Percentiles rank a stretch among this genome's conserved stretches.
Evolutionary conservation across 2,113 vertebrate species (phyloP).

Genomic region (Sclerurus mexicanus): DNA sequence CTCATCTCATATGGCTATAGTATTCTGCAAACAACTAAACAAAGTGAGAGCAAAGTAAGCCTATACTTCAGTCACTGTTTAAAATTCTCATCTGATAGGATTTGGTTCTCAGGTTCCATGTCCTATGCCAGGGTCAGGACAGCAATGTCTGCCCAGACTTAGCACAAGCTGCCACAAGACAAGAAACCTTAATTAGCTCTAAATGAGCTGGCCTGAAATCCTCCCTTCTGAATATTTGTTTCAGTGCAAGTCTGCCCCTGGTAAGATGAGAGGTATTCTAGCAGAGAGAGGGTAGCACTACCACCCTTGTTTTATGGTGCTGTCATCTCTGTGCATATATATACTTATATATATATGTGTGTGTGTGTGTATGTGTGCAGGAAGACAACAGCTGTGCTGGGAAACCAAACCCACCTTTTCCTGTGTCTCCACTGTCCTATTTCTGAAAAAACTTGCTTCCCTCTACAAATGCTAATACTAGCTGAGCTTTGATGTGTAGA

Average conservation of each 20-base stretch:
- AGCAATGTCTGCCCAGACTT: background rate
- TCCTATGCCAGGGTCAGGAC: background rate
- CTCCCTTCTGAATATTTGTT: background rate
- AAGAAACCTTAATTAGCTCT: background rate
- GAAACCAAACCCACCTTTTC: background rate
- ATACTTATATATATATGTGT: rapidly evolving
- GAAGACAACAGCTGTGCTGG: background rate
- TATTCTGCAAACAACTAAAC: background rate
- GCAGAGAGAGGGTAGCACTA: background rate
- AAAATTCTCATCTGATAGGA: background rate
- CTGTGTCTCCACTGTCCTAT: background rate
- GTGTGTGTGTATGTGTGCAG: background rate
- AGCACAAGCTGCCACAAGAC: background rate
- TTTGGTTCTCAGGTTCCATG: background rate
- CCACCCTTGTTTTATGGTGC: background rate
- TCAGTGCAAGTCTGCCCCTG: background rate
- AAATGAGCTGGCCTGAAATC: background rate
- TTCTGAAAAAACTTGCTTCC: background rate
- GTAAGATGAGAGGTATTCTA: background rate
- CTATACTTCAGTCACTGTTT: background rate
- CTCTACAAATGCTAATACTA: background rate
- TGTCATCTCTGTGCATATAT: background rate
- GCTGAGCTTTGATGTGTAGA: background rate
- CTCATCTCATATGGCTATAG: background rate
- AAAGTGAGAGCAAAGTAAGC: background rate